Evolutionary conservation across 2,797 vertebrate genomes (phyloP).

Genomic region (Coccyzus lansbergi): DNA sequence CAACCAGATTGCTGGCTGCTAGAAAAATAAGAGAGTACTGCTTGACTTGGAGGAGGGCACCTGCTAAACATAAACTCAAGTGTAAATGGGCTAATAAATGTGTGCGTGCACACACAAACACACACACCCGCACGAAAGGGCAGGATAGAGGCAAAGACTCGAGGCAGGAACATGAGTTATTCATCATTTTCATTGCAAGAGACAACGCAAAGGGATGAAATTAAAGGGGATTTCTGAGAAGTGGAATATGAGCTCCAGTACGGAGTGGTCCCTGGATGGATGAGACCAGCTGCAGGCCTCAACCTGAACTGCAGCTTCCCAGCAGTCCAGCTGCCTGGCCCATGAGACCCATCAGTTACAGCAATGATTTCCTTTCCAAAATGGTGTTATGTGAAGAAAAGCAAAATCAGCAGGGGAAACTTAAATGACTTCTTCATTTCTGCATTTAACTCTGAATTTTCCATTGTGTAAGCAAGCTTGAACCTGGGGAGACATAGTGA

Average conservation of each 20-base stretch:
- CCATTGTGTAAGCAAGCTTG: conserved; percentile 5
- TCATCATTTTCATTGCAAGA: background rate
- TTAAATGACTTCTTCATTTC: background rate
- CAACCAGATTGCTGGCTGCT: background rate
- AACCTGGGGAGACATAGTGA: background rate
- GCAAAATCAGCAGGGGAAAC: background rate
- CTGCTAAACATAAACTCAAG: background rate
- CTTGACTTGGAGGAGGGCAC: background rate
- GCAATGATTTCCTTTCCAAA: background rate
- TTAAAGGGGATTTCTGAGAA: conserved; percentile 26
- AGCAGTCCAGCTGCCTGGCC: background rate
- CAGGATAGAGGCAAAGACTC: background rate
- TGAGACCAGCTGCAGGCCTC: background rate
- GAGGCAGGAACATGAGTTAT: background rate
- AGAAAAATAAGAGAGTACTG: background rate
- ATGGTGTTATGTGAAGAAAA: background rate
- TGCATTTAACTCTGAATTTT: conserved; percentile 22
- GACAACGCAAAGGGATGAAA: background rate
- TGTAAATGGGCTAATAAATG: background rate
- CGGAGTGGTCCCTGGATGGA: background rate
- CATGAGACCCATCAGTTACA: rapidly evolving
- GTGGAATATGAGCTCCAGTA: background rate
- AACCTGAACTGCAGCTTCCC: background rate
- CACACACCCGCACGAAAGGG: background rate
- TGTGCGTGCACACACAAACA: background rate